Evolutionary conservation across 2,888 invertebrate genomes (phyloP).

Genomic region (Drosophila meridionalis): DNA sequence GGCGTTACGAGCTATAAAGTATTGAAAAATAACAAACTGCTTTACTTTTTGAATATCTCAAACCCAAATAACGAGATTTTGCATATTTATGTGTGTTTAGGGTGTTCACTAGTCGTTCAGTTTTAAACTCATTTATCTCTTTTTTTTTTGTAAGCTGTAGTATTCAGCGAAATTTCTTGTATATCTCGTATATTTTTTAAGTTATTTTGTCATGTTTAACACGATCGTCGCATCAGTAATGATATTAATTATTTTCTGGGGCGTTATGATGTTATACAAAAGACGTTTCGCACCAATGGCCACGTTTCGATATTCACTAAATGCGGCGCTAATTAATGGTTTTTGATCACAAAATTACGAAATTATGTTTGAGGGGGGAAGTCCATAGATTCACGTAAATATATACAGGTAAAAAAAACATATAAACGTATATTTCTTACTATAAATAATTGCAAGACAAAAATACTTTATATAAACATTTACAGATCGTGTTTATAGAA

Average conservation of each 20-base stretch:
- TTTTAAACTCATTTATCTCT: background rate
- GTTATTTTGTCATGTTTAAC: constrained; percentile 40
- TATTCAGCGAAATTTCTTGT: background rate
- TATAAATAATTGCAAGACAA: background rate
- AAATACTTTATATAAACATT: background rate
- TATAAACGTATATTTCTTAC: background rate
- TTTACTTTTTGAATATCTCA: background rate
- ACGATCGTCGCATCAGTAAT: constrained; percentile 44
- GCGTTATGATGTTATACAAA: constrained; percentile 46
- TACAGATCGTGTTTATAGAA: background rate
- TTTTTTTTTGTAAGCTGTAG: background rate
- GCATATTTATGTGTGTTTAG: background rate
- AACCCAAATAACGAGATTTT: no score
- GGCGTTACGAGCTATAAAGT: background rate
- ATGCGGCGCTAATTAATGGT: constrained; percentile 61
- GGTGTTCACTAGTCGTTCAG: background rate
- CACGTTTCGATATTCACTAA: constrained; percentile 22
- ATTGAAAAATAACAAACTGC: background rate
- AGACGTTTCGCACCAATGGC: constrained; percentile 19
- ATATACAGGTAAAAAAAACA: background rate
- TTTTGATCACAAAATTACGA: constrained; percentile 9
- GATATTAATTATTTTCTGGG: constrained; percentile 65
- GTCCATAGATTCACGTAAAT: background rate
- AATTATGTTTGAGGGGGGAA: background rate
- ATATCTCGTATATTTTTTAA: background rate